A percentile compares a stretch with the other conserved stretches of the same genome.
Conservation (phyloP, 2,888 invertebrate species). For the Dromius quadrimaculatus region DNA sequence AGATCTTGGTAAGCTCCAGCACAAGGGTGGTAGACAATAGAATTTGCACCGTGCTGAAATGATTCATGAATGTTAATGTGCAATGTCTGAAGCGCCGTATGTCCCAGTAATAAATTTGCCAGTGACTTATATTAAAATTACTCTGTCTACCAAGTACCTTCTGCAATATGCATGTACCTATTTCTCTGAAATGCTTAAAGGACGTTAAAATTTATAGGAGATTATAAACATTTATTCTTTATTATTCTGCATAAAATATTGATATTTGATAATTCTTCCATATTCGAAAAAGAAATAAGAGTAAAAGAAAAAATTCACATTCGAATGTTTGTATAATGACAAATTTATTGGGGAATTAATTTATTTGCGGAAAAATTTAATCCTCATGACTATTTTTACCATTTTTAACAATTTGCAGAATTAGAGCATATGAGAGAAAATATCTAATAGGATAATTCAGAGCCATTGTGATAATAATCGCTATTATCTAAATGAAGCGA, state of each 20-base stretch:
- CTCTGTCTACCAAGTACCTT: conserved; percentile 38
- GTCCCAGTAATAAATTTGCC: conserved; percentile 32
- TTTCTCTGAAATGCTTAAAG: conserved; percentile 31
- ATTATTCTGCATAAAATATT: neutral
- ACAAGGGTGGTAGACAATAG: conserved; percentile 5
- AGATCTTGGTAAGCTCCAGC: too few relatives aligned
- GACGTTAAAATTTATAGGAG: conserved; percentile 24
- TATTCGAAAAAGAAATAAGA: too few relatives aligned
- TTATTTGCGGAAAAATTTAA: too few relatives aligned
- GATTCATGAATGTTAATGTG: conserved; percentile 47
- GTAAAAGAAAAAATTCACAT: too few relatives aligned
- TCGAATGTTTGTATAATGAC: too few relatives aligned
- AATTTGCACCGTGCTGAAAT: conserved; percentile 34
- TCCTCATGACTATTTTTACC: too few relatives aligned
- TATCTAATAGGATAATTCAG: neutral
- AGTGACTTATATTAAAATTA: conserved; percentile 45
- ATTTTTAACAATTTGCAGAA: too few relatives aligned
- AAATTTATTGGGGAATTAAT: too few relatives aligned
- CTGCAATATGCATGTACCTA: conserved; percentile 34
- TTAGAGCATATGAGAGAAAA: too few relatives aligned
- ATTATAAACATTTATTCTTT: conserved; percentile 10
- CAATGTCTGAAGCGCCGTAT: conserved; percentile 29
- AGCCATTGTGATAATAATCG: neutral
- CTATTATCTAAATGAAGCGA: conserved; percentile 12
- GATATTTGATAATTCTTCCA: too few relatives aligned